Base-by-base conservation (phyloP, 2,113 vertebrate genomes). In the Platichthys flesus region DNA sequence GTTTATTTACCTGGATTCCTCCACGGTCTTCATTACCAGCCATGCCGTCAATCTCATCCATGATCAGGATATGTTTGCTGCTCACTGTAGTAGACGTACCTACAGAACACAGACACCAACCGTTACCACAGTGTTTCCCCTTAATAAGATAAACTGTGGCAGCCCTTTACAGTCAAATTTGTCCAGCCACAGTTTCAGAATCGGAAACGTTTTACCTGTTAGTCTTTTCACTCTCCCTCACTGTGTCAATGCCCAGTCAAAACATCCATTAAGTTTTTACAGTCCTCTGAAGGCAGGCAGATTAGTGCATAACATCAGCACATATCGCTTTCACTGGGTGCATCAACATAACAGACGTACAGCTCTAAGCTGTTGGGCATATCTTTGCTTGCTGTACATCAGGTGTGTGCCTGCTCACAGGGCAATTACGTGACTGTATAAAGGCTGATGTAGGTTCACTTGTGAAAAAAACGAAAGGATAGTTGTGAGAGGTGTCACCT, bases 41-140 rank as follows among this genome's bases (percentile, higher is more conserved):
- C 98, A 99, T 99, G 73, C 98, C 98, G 23, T 99, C 98, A 13
- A 99, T 94, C 92, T 99, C 98, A 65, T 99, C 98, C 98, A 99
- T 99, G 91, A 99, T 95, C 73, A 99, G 93, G 16, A 96, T 96
- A 23, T 99, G 98, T 61, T 96, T 96, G 42, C 26, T 82, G 84
- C 94, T 96, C 72, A 96, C 95, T 2, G 94, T 95, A 83, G 92
- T 90, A 57, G 94, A 94, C n/a, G 94, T 75, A 24, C 96, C 98
- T 98, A 77, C 0, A 67, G 72, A 58, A 57, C 56, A 77, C 60
- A 66, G 1, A 42, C 20, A 63, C 35, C 14, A 47, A 55, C 52
- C 21, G 31, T 35, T 35, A 35, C 31, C 35, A 42, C 40, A 10
- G 10, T 0, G 40, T 42, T 42, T 42, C 12, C 9, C 40, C 0